Base-by-base conservation (phyloP, 2,888 invertebrate genomes). In the Latrodectus elegans region DNA sequence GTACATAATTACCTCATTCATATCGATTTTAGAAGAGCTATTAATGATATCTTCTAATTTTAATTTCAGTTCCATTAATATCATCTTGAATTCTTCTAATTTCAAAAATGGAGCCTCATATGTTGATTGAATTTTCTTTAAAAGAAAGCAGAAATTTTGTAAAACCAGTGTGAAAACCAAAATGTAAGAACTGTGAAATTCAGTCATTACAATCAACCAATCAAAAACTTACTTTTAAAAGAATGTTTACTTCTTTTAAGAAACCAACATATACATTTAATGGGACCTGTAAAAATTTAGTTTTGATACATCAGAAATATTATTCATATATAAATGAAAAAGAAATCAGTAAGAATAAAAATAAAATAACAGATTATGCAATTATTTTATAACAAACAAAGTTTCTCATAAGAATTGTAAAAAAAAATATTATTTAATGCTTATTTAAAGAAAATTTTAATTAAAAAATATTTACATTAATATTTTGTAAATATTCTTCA, bases 31-130 rank as follows among this genome's bases (percentile, higher is more conserved):
- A 17, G 84, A 72, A 53, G 60, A 15, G 67, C 72, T 73, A 55
- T 51, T 86, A 17, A 86, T 65, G 1, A 81, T 51, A 81, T 86
- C 81, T 60, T 51, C 49, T 11, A 86, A 49, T 15, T 77, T 76
- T n/a, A 81, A 38, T n/a, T 86, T 86, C 22, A 80, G 4, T 60
- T 86, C 86, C 22, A 49, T 55, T n/a, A 86, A 76, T 72, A 81
- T 15, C 0, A 49, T 17, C 73, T 77, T 77, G 51, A n/a, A 81
- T 14, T 86, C 64, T 12, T 72, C 72, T 49, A 81, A 51, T 10
- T 53, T 65, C 15, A 72, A n/a, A n/a, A 86, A 73, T 9, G 86
- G 81, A 22, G 60, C 77, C 68, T 86, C 80, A 55, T 76, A 49
- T 22, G 14, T 72, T 49, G 11, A n/a, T 10, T 86, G 86, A 17